Base-by-base conservation (phyloP, 2,888 invertebrate species). In the Blomia tropicalis region DNA sequence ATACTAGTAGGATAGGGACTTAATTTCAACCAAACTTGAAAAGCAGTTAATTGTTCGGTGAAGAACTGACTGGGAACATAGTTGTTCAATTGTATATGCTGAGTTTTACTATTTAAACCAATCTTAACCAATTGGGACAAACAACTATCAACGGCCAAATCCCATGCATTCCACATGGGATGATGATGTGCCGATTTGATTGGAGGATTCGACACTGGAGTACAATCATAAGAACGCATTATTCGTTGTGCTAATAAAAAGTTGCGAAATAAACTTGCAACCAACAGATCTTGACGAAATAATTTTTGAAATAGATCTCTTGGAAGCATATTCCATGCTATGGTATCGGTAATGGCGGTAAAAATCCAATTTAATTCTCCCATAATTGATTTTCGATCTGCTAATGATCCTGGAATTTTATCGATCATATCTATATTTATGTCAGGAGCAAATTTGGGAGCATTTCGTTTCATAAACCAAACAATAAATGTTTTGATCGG, bases 331-430 rank as follows among this genome's bases (percentile, higher is more conserved):
- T 93, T 93, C 96, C 96, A 98, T 1, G 98, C 98, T 72, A 99
- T 96, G 11, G 98, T 98, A 75, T 99, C 98, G 0, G 98, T 98
- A 69, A 99, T 93, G 51, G 98, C 96, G 1, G 98, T 98, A 77
- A 98, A 98, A 73, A 99, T 95, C 98, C 98, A 98, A 79, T 98
- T 98, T 65, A 98, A 78, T 77, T 99, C 96, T 56, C 98, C 98
- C 68, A 96, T 79, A 88, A 96, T 91, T 30, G 98, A 95, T 70
- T 92, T 80, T 23, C 95, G 80, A 77, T 96, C 95, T 68, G 85
- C 87, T 69, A 93, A 80, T 72, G 87, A 86, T 1, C 98, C 98
- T 5, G 96, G 96, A 70, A 98, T 90, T 75, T 89, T 90, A 73
- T 95, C 93, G 64, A 93, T 85, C 67, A 88, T 79, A 51, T 92